These are phyloP conservation scores for Belgica antarctica DNA, from an alignment of 2,888 invertebrate species.

Conservation along the genomic window DNA sequence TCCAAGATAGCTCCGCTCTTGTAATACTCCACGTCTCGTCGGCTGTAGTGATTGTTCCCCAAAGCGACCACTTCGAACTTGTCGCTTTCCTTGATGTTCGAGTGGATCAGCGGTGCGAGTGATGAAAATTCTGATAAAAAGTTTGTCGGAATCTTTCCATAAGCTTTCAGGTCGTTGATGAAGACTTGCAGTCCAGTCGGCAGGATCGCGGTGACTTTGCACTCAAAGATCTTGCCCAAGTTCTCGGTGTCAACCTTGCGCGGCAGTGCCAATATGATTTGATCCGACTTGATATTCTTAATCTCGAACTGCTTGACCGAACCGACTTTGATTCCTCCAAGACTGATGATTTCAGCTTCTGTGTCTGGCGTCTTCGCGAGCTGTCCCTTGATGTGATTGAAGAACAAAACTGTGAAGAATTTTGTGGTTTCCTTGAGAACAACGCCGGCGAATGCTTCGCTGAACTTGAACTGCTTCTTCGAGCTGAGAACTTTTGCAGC, in stretches of 20 bases:
- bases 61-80: conserved; percentile 50
- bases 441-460: conserved; percentile 53
- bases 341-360: neutral
- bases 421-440: conserved; percentile 50
- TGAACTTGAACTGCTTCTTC: conserved; percentile 57
- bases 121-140: conserved; percentile 16
- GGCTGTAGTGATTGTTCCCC: conserved; percentile 51
- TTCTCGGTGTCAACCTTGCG: conserved; percentile 47
- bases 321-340: conserved; percentile 35
- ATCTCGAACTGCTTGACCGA: conserved; percentile 32
- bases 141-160: conserved; percentile 32
- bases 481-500: conserved; percentile 58
- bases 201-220: conserved; percentile 42
- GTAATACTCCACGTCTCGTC: conserved; percentile 52
- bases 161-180: conserved; percentile 29
- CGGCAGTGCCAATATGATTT: conserved; percentile 47
- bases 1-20: conserved; percentile 47
- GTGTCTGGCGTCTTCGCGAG: conserved; percentile 49
- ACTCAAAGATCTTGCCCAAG: conserved; percentile 47
- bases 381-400: conserved; percentile 53
- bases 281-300: neutral
- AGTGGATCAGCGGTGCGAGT: neutral
- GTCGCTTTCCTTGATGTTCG: conserved; percentile 45
- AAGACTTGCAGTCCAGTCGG: conserved; percentile 31
- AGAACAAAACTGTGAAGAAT: conserved; percentile 53